Base-by-base conservation (phyloP, 2,797 vertebrate species). In the Arremon aurantiirostris region DNA sequence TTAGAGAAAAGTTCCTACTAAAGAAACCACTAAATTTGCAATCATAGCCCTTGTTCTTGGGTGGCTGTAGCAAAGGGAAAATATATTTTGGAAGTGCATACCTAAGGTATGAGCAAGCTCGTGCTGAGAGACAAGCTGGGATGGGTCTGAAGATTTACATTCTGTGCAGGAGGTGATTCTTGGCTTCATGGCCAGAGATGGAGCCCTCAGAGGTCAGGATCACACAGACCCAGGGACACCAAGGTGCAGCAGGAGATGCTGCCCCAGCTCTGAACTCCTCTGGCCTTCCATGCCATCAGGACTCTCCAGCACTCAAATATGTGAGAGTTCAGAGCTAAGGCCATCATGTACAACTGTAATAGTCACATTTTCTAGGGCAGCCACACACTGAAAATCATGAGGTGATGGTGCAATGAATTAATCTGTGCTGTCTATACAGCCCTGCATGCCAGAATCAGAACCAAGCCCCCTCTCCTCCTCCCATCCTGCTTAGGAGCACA, bases 21-120 rank as follows among this genome's bases (percentile, higher is more conserved):
- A 93, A 96, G 86, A 89, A 96, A 66, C 49, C 71, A 75, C 55
- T 90, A 47, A 76, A 94, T 95, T 83, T 78, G 80, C 89, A 82
- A 92, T 89, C 76, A 86, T 14, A 63, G 47, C 61, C 61, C 71
- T 93, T 94, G 85, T 94, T 94, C 90, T 90, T 41, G 69, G 44
- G 63, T 75, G 90, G 85, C 27, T 93, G 50, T 6, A 34, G 9
- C 64, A 41, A 35, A 9, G 68, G 68, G 35, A 55, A 76, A 95
- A 93, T 61, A 7, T 59, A 92, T 79, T 93, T 92, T 57, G 11
- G 23, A 35, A 92, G 39, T 14, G 32, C 69, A 59, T 21, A 27
- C 64, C 37, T 61, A 20, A 88, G 20, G 30, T 12, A 23, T 39
- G 66, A 76, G 79, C 24, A 17, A 50, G 20, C n/a, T 49, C 22